Conservation (phyloP, 2,113 vertebrate genomes). For the Todiramphus chloris region DNA sequence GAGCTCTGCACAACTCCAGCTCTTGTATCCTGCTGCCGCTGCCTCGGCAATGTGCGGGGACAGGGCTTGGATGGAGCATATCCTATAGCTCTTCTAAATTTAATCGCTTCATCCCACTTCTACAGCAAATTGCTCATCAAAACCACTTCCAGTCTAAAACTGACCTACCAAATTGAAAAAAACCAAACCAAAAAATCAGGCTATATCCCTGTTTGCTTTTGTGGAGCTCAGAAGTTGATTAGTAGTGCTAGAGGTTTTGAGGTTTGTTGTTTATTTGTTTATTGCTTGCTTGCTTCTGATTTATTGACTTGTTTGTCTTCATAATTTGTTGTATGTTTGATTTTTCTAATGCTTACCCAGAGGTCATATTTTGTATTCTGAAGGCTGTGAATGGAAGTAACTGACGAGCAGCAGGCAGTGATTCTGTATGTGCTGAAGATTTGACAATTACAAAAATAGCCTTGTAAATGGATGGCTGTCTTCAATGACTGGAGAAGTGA, state of each 20-base stretch:
- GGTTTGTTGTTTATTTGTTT: not conserved
- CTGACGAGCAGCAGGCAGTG: not conserved
- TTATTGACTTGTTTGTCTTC: not conserved
- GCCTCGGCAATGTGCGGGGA: not conserved
- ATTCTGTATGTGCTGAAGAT: not conserved
- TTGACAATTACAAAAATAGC: not conserved
- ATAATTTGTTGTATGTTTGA: not conserved
- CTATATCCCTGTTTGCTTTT: not conserved
- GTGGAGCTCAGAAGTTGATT: not conserved
- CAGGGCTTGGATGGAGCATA: not conserved
- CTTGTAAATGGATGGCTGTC: not conserved
- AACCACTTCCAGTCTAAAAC: not conserved
- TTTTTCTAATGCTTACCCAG: not conserved
- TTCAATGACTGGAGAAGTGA: not conserved
- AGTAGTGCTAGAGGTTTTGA: not conserved
- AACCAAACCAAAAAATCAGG: not conserved
- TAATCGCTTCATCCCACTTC: not conserved
- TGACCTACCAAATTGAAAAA: not conserved
- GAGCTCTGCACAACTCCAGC: not conserved
- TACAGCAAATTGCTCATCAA: not conserved
- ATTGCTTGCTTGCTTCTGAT: not conserved
- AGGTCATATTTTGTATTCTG: not conserved
- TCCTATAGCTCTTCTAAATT: not conserved
- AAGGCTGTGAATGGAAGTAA: not conserved
- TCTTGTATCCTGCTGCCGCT: not conserved